Base-by-base conservation (phyloP, 2,888 invertebrate species). In the Drosophila nr. perissopoda region DNA sequence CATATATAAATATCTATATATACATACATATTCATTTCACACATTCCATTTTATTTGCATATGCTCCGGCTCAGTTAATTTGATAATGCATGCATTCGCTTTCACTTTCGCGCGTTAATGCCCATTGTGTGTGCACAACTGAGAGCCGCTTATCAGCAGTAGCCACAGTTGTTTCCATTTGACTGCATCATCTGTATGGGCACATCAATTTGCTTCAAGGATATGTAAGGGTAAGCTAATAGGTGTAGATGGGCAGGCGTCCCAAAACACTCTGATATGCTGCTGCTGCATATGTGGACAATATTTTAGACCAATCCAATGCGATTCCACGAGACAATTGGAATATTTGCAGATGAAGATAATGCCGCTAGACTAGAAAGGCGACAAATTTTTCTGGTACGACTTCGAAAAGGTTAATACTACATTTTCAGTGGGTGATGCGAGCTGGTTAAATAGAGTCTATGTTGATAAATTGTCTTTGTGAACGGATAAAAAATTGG, bases 131-230 rank as follows among this genome's bases (percentile, higher is more conserved):
- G 65, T 33, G 27, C 33, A 33, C 11, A 56, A 48, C 58, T 38
- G 66, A 52, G 67, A 54, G 27, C 16, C 49, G 57, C 75, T 88
- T 83, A 83, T 88, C 87, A 54, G 66, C 63, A 57, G 65, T 68
- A 73, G 77, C 78, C 87, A 86, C 54, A 59, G 81, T 52, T 75
- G 59, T 73, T 83, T 83, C 83, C 83, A 88, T 56, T 49, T 67
- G 78, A 86, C 63, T 83, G 89, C 75, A 38, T 53, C 53, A 60
- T 56, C 78, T 83, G 83, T 75, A 77, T 86, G 83, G 87, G 57
- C 54, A 66, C 70, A 83, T 86, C 77, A 88, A 79, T 70, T 78
- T 62, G 56, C 54, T 56, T 68, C 38, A 72, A 69, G 87, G 83
- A 81, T 52, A 58, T 49, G 29, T 59, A 68, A 64, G 52, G 45